phyloP scores from a whole-genome alignment of 2,888 invertebrate genomes.

The Macrophya alboannulata region DNA sequence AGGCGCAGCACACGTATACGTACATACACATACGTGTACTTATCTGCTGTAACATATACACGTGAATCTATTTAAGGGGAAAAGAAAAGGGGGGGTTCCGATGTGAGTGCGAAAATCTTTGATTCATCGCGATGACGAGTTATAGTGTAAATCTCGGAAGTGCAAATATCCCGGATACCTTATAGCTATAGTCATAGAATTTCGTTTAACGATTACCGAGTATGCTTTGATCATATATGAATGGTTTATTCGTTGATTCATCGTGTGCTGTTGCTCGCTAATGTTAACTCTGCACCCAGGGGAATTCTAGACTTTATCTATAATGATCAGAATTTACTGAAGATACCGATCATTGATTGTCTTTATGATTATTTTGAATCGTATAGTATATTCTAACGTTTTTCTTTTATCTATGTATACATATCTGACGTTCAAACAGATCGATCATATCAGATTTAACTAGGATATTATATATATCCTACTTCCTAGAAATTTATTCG shows the following conservation, averaged over 20 bases:
- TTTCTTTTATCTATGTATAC: not conserved
- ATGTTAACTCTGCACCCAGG: not conserved
- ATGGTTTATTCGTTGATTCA: not conserved
- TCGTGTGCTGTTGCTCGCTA: not conserved
- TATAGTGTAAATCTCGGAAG: not conserved
- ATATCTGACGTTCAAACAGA: too few species aligned
- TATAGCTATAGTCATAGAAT: not conserved
- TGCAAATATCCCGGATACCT: not conserved
- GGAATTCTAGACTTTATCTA: not conserved
- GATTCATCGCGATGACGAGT: too few species aligned
- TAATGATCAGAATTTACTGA: not conserved
- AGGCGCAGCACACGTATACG: not conserved
- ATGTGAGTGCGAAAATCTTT: not conserved
- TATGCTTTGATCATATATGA: not conserved
- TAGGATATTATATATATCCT: too few species aligned
- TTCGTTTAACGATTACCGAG: not conserved
- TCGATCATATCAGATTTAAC: too few species aligned
- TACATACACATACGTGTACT: not conserved
- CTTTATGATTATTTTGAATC: not conserved
- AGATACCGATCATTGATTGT: not conserved
- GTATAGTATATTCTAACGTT: not conserved
- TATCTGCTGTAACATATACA: not conserved
- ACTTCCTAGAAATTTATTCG: not conserved
- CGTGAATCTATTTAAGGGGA: not conserved
- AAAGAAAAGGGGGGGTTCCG: slow-evolving; percentile 5